Percentiles rank a stretch among this genome's conserved stretches.
These are phyloP conservation scores for Lithobates sylvaticus DNA, from an alignment of 2,797 vertebrate genomes.

Conservation along the genomic window DNA sequence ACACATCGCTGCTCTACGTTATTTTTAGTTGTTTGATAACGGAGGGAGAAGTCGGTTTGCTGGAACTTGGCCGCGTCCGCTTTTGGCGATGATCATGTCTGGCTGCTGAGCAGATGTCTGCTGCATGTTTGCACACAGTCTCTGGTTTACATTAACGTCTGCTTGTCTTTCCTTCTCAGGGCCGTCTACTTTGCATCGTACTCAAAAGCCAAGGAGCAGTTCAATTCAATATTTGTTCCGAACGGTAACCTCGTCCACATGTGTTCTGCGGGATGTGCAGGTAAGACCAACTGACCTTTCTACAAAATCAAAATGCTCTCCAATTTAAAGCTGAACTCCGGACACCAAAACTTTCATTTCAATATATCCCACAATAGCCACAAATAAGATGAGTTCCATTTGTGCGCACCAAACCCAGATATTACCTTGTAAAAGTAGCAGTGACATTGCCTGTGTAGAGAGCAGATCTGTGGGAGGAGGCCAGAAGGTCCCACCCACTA, in stretches of 20 bases:
- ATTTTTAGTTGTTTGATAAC: no score
- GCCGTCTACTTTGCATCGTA: conserved; percentile 97
- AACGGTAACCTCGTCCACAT: conserved; percentile 92
- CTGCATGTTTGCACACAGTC: conserved; percentile 14
- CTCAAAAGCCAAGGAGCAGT: conserved; percentile 93
- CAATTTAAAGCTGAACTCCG: no score
- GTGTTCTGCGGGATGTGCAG: conserved; percentile 94
- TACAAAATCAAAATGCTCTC: no score
- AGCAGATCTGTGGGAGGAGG: no score
- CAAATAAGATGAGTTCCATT: no score
- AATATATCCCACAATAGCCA: no score
- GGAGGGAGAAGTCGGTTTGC: not conserved
- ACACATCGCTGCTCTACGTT: no score
- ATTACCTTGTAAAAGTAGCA: no score
- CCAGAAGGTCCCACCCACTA: no score
- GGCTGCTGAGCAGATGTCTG: not conserved
- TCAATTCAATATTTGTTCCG: conserved; percentile 91
- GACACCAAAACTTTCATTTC: no score
- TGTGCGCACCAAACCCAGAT: no score
- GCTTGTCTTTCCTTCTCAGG: conserved; percentile 71
- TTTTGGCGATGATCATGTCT: not conserved
- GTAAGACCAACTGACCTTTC: conserved; percentile 70
- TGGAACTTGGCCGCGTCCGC: not conserved
- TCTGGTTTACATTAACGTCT: not conserved
- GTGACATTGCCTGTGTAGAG: no score